These are phyloP conservation scores for Melierax canorus DNA, from an alignment of 2,113 vertebrate genomes.

Conservation along the genomic window DNA sequence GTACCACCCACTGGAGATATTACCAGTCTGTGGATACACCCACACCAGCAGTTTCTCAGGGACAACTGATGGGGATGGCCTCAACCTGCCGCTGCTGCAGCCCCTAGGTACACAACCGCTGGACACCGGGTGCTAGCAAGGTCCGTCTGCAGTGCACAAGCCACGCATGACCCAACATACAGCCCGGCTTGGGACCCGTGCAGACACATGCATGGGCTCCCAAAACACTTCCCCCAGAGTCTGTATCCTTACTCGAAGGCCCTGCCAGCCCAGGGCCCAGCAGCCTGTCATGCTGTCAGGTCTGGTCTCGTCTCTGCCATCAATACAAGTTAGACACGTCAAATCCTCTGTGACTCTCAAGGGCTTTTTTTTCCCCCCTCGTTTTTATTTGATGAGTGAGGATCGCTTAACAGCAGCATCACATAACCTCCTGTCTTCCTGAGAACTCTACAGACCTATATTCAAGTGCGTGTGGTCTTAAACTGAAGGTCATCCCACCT, in stretches of 20 bases:
- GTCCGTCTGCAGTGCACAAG: accelerated
- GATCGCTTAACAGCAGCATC: neutral
- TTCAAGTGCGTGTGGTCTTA: neutral
- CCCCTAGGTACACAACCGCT: neutral
- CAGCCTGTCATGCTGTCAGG: conserved; percentile 2
- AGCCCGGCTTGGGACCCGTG: neutral
- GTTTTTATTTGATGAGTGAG: neutral
- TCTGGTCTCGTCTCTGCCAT: neutral
- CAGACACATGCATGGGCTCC: neutral
- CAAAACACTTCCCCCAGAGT: neutral
- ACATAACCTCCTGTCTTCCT: neutral
- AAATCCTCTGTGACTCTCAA: neutral
- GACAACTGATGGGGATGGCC: accelerated
- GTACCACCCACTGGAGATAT: neutral
- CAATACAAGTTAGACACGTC: neutral
- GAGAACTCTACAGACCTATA: neutral
- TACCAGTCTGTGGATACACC: neutral
- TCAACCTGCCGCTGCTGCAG: neutral
- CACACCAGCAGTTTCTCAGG: neutral
- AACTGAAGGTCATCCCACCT: neutral
- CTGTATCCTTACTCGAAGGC: neutral
- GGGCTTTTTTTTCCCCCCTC: neutral
- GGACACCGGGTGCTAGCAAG: neutral
- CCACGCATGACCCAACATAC: accelerated
- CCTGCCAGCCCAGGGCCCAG: neutral